These are phyloP conservation scores for Nansenia antarctica DNA, from an alignment of 2,113 vertebrate species.

Conservation along the genomic window DNA sequence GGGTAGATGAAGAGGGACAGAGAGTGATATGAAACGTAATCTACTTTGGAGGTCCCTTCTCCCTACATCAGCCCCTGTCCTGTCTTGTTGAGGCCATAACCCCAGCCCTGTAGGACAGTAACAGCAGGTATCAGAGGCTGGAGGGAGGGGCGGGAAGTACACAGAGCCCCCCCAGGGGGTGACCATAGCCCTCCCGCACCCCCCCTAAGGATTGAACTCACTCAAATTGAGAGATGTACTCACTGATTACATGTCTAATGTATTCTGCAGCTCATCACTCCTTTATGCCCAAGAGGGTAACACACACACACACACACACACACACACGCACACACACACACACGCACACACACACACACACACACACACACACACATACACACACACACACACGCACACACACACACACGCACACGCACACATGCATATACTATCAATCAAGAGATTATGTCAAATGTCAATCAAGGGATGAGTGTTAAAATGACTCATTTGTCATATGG, in stretches of 20 bases:
- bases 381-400: not conserved
- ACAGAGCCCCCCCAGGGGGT: conserved; percentile 24
- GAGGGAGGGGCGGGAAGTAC: not conserved
- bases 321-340: not conserved
- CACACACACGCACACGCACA: not conserved
- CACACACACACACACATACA: conserved; percentile 2
- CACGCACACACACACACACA: not conserved
- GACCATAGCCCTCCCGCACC: conserved; percentile 20
- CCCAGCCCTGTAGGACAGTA: conserved; percentile 14
- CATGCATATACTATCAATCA: conserved; percentile 23
- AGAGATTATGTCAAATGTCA: conserved; percentile 48
- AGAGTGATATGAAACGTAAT: conserved; percentile 58
- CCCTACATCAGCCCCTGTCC: conserved; percentile 39
- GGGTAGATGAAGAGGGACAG: conserved; percentile 49
- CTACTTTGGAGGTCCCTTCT: conserved; percentile 45
- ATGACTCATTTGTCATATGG: conserved; percentile 7
- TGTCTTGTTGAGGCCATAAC: conserved; percentile 36
- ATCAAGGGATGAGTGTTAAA: conserved; percentile 31
- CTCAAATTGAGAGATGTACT: conserved; percentile 60
- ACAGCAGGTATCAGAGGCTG: conserved; percentile 29
- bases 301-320: conserved; percentile 1
- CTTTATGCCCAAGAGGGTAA: conserved; percentile 32
- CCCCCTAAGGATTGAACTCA: conserved; percentile 56
- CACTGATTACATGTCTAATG: conserved; percentile 64
- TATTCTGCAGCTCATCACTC: conserved; percentile 63